Evolutionary conservation across 2,797 vertebrate species (phyloP), one percentile per base, ranked within the genome.

Genomic region (Craterocephalus amniculus): DNA sequence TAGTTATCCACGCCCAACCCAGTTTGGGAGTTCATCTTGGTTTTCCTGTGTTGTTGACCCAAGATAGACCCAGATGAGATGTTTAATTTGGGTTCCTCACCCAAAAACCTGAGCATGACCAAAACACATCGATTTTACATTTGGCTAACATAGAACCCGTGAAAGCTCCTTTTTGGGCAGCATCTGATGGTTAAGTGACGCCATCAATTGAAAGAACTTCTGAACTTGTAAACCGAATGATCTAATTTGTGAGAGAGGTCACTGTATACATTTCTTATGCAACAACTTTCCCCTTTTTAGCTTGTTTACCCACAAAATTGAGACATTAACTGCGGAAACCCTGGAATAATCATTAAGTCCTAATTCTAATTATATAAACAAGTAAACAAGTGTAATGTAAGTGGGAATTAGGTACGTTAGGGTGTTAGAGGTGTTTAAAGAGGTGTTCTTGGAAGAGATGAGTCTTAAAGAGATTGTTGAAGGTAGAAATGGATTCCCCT

Each of bases 391-490:
- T 32, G 35, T 24, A 12, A 32, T 40, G 35, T 29, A 40, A 55
- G 12, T 55, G 4, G 40, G 64, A 57, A 35, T 58, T 67, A 58
- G 38, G 9, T 7, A 14, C 2, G 40, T 40, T 67, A 45, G 43
- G 38, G 43, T 22, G 48, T 51, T 51, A 51, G 22, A 24, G 48
- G 48, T 51, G 48, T 13, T 31, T 51, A 51, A 24, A 35, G 43
- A 67, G 22, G 55, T 48, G 64, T 67, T 67, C 22, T 6, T 34
- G 22, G 20, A 58, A 57, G 12, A 57, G 64, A 51, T 26, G 4
- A 51, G 48, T 24, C 48, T 51, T 51, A 51, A 26, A 24, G n/a
- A 22, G 48, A 24, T 66, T 43, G 27, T 43, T 27, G 34, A 10
- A 38, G 34, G 16, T 36, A 29, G 24, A 27, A 4, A 4, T 38